Evolutionary conservation across 2,888 invertebrate genomes (phyloP), one percentile per base, ranked within the genome.

Genomic region (Cepaea hortensis): DNA sequence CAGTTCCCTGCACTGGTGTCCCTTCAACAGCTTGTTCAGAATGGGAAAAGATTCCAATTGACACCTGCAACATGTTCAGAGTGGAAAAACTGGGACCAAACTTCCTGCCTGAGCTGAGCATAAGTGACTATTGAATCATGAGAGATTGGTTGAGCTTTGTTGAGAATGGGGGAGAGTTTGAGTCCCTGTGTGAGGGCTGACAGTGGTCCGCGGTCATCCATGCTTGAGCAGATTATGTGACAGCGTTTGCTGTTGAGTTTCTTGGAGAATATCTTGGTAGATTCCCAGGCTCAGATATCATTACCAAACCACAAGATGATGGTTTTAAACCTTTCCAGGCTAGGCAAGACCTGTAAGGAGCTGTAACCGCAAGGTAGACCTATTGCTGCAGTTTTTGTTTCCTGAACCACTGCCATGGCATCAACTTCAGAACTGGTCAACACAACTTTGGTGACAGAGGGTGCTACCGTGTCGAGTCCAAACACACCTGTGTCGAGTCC

Each of bases 1-100:
- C 81, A 99, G 95, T 95, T 99, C 99, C 3, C 99, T 99, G 91
- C 97, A 96, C 70, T 99, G 96, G 94, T 98, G 98, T 0, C 99
- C 99, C 93, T 97, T 97, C 85, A 99, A 94, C 85, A 98, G 95
- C 90, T 96, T 96, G 93, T 97, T 98, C 68, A 99, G 95, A 3
- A 96, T 95, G 0, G 98, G 97, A 96, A 99, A 35, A 98, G 95
- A 90, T 96, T 96, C 99, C 99, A 99, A 0, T 55, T 55, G 55
- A 55, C 55, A 3, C 95, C 95, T 20, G 93, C 89, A n/a, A 93
- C 92, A 85, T 93, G 91, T 91, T 98, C 97, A 89, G 97, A 96
- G 94, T 98, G 97, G 91, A 97, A 96, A 77, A 98, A 95, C 94
- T 98, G 98, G 3, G 97, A 96, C 81, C 97, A 96, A 7, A 98